A percentile compares a stretch with the other conserved stretches of the same genome.
Evolutionary conservation across 2,113 vertebrate species (phyloP).

Genomic region (Typhlomys cinereus): DNA sequence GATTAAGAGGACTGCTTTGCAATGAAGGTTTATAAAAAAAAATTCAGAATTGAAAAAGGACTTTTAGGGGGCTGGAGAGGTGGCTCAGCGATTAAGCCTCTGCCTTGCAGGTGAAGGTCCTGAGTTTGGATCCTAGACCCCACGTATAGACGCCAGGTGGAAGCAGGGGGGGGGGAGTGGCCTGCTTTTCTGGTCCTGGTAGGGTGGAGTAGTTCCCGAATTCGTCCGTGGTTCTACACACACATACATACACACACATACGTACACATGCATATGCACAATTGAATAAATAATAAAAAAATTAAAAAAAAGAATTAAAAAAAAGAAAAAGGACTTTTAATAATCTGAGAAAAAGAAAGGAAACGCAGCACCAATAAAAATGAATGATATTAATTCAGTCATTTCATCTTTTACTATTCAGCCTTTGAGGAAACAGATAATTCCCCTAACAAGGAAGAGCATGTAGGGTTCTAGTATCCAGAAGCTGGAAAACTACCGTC

Average conservation of each 20-base stretch:
- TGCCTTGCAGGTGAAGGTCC: no score
- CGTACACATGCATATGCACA: no score
- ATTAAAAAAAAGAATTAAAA: neutral
- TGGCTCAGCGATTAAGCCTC: no score
- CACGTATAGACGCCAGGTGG: no score
- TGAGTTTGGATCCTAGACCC: no score
- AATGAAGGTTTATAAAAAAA: constrained; percentile 17
- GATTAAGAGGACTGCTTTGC: neutral
- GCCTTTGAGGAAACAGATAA: neutral
- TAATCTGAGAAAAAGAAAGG: neutral
- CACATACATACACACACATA: no score
- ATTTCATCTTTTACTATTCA: neutral
- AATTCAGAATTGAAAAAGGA: neutral
- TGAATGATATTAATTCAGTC: neutral
- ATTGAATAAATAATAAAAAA: no score
- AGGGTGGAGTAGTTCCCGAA: no score
- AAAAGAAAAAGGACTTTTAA: neutral
- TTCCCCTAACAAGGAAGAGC: neutral
- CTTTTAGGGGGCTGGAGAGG: no score
- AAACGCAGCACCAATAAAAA: neutral
- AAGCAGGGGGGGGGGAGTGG: no score
- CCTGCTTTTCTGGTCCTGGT: no score
- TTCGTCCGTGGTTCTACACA: no score
- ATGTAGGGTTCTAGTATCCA: neutral
- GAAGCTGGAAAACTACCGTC: neutral